Percentiles rank a stretch among this genome's conserved stretches.
Evolutionary conservation across 2,797 vertebrate species (phyloP).

Genomic region (Rhinella marina): DNA sequence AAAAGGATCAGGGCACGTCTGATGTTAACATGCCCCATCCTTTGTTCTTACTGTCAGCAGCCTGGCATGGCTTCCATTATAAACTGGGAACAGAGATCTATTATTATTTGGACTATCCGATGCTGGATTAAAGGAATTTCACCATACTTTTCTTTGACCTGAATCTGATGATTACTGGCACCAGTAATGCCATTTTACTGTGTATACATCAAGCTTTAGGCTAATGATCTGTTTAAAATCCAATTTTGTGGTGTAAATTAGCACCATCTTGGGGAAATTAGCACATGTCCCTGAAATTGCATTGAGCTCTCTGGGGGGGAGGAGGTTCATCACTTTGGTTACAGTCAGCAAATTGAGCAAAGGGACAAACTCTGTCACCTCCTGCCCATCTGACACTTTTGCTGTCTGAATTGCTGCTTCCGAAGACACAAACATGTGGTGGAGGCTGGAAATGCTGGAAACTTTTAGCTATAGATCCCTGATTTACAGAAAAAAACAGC

Average conservation of each 20-base stretch:
- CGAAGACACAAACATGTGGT: conserved; percentile 30
- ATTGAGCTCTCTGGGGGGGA: conserved; percentile 22
- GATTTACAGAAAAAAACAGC: conserved; percentile 62
- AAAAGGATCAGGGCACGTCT: too few species aligned
- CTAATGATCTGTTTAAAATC: conserved; percentile 17
- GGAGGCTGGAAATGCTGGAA: background rate
- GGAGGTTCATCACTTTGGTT: background rate
- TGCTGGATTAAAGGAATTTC: background rate
- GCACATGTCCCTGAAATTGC: conserved; percentile 41
- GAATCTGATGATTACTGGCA: background rate
- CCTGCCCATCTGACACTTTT: too few species aligned
- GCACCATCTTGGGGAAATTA: conserved; percentile 15
- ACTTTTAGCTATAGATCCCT: conserved; percentile 60
- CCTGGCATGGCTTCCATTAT: too few species aligned
- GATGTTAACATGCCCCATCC: too few species aligned
- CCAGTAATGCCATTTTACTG: background rate
- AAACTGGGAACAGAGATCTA: too few species aligned
- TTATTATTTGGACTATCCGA: background rate
- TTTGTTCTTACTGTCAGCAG: too few species aligned
- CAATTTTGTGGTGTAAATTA: conserved; percentile 22
- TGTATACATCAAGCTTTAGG: background rate
- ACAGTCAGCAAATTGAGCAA: conserved; percentile 15
- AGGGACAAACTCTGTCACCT: background rate
- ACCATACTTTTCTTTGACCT: background rate
- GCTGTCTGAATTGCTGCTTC: background rate